Base-by-base conservation (phyloP, 2,113 vertebrate species). In the Mormyrus lacerda region DNA sequence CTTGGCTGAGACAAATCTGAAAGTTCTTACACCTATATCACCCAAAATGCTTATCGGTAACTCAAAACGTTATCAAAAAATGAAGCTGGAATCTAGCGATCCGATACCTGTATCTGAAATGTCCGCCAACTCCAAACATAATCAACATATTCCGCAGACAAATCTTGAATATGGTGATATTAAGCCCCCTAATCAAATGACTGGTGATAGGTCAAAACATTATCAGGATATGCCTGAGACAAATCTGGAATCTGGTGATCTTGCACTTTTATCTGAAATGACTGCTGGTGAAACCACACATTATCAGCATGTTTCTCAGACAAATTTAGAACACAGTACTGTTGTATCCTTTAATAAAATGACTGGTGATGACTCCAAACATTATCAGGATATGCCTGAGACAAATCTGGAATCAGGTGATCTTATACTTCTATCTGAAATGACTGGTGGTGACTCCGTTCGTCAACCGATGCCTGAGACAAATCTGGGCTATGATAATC, bases 261-360 rank as follows among this genome's bases (percentile, higher is more conserved):
- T 76, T 11, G 69, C 13, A 27, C 9, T 31, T 24, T 76, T 65
- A 48, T 2, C 24, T 86, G 50, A 53, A 87, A 53, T 35, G 6
- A 31, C 42, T 50, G 51, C 53, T 51, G 58, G 51, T 79, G 6
- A 42, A 48, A 1, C 48, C 69, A 90, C 90, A 85, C 88, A 89
- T 76, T 89, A 85, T 83, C 90, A 91, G 3, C 89, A 90, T 84
- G 92, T 92, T 35, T 48, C 87, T 89, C 91, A 91, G 88, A 94
- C 42, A 61, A 91, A 84, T 83, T n/a, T 86, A 50, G 89, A 92
- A 69, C 24, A 79, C 17, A 90, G 87, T 79, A 90, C 91, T 39
- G 69, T 89, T 82, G 61, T 90, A 19, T 31, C 91, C 73, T 65
- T 90, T 61, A 84, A 90, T 79, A 83, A 58, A 3, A 47, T 84